phyloP scores from a whole-genome alignment of 2,888 invertebrate genomes.

The Eupeodes latifasciatus region DNA sequence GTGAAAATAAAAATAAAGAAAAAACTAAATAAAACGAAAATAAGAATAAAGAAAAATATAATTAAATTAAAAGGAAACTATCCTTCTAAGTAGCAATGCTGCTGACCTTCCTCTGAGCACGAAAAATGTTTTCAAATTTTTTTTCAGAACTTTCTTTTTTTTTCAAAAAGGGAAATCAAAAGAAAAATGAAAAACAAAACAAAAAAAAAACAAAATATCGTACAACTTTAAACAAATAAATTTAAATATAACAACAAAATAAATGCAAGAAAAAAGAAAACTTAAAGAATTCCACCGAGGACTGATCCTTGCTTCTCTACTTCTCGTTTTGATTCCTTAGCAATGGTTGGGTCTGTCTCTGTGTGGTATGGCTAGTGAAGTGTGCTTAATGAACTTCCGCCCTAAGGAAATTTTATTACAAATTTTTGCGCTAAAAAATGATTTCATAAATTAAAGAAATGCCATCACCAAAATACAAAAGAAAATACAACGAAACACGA shows the following conservation, averaged over 20 bases:
- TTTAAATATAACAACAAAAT: slow-evolving; percentile 30
- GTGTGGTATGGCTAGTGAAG: slow-evolving; percentile 59
- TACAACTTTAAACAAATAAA: slow-evolving; percentile 57
- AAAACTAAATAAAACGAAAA: background rate
- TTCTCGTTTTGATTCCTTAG: slow-evolving; percentile 1
- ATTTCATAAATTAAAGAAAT: slow-evolving; percentile 70
- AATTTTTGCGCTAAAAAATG: slow-evolving; percentile 26
- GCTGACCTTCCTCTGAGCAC: slow-evolving; percentile 47
- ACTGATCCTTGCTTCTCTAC: slow-evolving; percentile 4
- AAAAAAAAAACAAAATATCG: slow-evolving; percentile 5
- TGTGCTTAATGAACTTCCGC: slow-evolving; percentile 76
- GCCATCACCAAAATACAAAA: slow-evolving; percentile 38
- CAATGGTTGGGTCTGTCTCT: background rate
- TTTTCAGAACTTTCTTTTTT: background rate
- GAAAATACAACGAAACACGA: slow-evolving; percentile 16
- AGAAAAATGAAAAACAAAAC: background rate
- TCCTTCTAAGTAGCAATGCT: slow-evolving; percentile 42
- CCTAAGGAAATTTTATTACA: slow-evolving; percentile 71
- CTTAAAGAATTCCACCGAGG: slow-evolving; percentile 4
- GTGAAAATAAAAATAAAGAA: background rate
- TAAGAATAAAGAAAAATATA: slow-evolving; percentile 37
- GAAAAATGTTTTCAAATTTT: slow-evolving; percentile 36
- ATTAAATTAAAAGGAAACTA: slow-evolving; percentile 58
- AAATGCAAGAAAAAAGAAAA: background rate
- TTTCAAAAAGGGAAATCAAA: slow-evolving; percentile 58